Conservation (phyloP, 2,888 invertebrate species). For the Plusia festucae region DNA sequence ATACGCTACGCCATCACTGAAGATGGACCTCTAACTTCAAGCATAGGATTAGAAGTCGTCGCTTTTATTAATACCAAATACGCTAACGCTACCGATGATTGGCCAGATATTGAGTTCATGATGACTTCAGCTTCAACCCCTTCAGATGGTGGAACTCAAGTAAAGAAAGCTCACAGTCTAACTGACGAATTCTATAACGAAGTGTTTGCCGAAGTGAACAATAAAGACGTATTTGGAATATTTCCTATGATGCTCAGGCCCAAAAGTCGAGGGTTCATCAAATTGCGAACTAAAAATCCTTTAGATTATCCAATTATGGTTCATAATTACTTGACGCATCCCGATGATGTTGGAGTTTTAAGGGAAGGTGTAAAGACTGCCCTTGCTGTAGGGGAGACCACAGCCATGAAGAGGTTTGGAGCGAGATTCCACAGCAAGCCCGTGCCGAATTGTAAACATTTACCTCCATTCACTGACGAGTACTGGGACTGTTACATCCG, state of each 20-base stretch:
- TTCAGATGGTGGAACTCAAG: conserved; percentile 95
- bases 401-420: conserved; percentile 94
- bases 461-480: conserved; percentile 93
- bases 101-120: conserved; percentile 98
- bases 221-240: conserved; percentile 93
- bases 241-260: conserved; percentile 97
- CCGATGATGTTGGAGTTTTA: conserved; percentile 94
- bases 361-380: conserved; percentile 96
- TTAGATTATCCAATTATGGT: conserved; percentile 95
- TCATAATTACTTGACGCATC: conserved; percentile 97
- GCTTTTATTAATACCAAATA: conserved; percentile 97
- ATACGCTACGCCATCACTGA: conserved; percentile 95
- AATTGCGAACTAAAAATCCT: conserved; percentile 92
- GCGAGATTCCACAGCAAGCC: conserved; percentile 93
- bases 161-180: conserved; percentile 94
- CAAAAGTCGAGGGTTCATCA: conserved; percentile 94
- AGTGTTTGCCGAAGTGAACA: conserved; percentile 92
- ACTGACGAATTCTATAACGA: conserved; percentile 95
- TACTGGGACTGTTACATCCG: conserved; percentile 96
- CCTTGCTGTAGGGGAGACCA: conserved; percentile 94
- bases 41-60: conserved; percentile 95
- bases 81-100: conserved; percentile 95
- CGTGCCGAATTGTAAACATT: conserved; percentile 94
- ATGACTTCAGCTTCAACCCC: conserved; percentile 94
- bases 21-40: conserved; percentile 95